Evolutionary conservation across 2,797 vertebrate species (phyloP).

Genomic region (Nyctalus aviator): DNA sequence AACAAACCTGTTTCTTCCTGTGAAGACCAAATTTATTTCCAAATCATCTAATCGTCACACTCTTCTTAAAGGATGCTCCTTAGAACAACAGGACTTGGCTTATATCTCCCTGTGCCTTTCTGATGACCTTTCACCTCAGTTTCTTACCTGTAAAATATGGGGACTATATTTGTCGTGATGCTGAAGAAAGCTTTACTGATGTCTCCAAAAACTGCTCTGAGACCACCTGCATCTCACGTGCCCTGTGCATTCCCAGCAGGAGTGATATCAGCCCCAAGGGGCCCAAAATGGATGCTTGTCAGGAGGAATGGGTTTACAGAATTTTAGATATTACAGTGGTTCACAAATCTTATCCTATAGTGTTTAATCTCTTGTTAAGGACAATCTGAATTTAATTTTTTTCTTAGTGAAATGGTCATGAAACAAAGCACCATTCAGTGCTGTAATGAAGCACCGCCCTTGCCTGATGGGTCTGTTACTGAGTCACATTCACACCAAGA

Average conservation of each 20-base stretch:
- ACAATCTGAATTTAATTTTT: slow-evolving; percentile 35
- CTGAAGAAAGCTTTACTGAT: slow-evolving; percentile 34
- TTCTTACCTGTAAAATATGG: too few species aligned
- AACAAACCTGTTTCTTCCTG: background rate
- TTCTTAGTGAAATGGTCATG: slow-evolving; percentile 1
- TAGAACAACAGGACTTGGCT: background rate
- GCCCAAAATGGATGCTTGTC: background rate
- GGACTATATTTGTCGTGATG: background rate
- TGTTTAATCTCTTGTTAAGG: slow-evolving; percentile 23
- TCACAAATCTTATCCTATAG: background rate
- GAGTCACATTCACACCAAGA: slow-evolving; percentile 39
- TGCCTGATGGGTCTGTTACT: slow-evolving; percentile 17
- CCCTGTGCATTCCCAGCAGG: background rate
- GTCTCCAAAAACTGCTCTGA: background rate
- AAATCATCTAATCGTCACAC: background rate
- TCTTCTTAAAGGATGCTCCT: background rate
- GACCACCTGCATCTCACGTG: background rate
- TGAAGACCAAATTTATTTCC: background rate
- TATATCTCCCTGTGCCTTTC: background rate
- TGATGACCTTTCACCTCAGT: background rate
- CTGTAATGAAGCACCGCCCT: background rate
- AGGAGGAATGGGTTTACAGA: background rate
- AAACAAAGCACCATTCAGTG: background rate
- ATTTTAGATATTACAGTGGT: background rate
- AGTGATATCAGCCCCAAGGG: background rate